Evolutionary conservation across 1,140 invertebrate genomes (phyloP).

Genomic region (Phenacoccus solenopsis): DNA sequence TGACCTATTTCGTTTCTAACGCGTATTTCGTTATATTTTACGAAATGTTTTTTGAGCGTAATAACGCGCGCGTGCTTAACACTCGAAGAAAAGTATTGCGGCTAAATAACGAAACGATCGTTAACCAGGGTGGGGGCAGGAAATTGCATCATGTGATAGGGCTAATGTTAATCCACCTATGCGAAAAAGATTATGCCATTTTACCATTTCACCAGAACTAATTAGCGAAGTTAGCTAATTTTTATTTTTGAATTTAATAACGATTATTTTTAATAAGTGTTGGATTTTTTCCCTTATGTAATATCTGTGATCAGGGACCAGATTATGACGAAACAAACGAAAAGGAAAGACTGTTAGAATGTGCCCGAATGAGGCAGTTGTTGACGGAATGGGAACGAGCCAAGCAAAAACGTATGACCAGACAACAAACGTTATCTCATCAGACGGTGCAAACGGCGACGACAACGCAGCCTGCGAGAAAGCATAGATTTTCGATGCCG

Average conservation of each 20-base stretch:
- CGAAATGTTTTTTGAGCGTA: not conserved
- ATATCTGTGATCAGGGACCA: conserved; percentile 24
- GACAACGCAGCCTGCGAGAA: not conserved
- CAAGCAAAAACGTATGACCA: conserved; percentile 21
- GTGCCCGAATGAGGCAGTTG: conserved; percentile 23
- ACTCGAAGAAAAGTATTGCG: too few relatives aligned
- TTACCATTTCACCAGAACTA: too few relatives aligned
- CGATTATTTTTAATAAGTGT: too few relatives aligned
- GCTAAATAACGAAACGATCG: too few relatives aligned
- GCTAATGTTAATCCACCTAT: too few relatives aligned
- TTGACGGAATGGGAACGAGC: conserved; percentile 26
- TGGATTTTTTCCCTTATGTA: too few relatives aligned
- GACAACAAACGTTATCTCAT: conserved; percentile 4
- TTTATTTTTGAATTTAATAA: too few relatives aligned
- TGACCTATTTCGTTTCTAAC: not conserved
- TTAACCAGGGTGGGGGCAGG: too few relatives aligned
- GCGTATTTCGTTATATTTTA: not conserved
- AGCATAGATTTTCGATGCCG: not conserved
- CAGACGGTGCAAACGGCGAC: conserved; percentile 4
- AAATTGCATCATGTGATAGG: too few relatives aligned
- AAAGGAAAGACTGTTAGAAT: conserved; percentile 25
- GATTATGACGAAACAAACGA: conserved; percentile 26
- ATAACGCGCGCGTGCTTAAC: too few relatives aligned
- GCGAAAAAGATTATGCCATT: too few relatives aligned
- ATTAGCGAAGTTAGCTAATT: too few relatives aligned